Evolutionary conservation across 2,113 vertebrate genomes (phyloP).

Genomic region (Antigone vipio): DNA sequence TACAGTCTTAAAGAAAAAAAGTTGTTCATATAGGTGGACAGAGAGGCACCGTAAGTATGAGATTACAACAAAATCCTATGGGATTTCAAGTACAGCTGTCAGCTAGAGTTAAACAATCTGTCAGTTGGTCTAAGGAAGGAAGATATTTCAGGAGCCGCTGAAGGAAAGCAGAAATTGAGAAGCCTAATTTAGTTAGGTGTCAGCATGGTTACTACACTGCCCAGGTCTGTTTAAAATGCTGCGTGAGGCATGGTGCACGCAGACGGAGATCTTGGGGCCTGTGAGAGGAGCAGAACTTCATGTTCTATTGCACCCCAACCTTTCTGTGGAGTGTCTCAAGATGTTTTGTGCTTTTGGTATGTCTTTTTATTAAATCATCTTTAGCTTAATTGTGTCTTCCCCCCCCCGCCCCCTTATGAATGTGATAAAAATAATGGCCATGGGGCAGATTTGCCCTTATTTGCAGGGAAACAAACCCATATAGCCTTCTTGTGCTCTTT

Average conservation of each 20-base stretch:
- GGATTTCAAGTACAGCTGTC: neutral
- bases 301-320: neutral
- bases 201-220: neutral
- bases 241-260: rapidly evolving
- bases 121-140: neutral
- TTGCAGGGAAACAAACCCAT: neutral
- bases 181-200: neutral
- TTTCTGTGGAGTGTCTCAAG: neutral
- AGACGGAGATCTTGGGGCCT: neutral
- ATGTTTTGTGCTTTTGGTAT: neutral
- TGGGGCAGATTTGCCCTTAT: neutral
- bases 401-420: neutral
- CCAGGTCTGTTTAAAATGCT: neutral
- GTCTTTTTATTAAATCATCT: neutral
- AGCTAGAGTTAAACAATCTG: neutral
- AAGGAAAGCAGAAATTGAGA: neutral
- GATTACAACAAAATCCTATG: neutral
- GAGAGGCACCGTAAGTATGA: neutral
- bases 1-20: neutral
- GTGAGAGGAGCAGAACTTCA: neutral
- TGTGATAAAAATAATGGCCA: neutral
- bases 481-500: neutral
- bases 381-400: neutral
- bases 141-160: neutral
- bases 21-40: neutral